Conservation (phyloP, 2,113 vertebrate genomes). For the Tragelaphus strepsiceros region DNA sequence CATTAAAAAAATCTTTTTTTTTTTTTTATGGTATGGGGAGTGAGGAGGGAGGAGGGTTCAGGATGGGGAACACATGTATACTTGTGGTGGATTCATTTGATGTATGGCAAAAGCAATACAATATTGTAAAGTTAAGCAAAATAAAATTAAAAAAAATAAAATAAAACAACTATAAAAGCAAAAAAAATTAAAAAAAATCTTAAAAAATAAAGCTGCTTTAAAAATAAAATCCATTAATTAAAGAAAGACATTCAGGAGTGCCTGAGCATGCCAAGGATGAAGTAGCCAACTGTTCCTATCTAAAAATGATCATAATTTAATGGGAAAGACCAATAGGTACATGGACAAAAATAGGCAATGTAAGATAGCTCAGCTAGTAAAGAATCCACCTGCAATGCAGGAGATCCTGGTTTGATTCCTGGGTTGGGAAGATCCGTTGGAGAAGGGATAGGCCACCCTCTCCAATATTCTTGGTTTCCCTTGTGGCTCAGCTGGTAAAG, state of each 20-base stretch:
- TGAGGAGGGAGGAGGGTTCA: too few relatives aligned
- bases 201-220: background rate
- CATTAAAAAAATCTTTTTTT: background rate
- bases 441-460: background rate
- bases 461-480: background rate
- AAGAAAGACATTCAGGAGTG: background rate
- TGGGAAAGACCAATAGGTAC: too few relatives aligned
- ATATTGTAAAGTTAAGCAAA: too few relatives aligned
- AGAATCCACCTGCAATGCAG: background rate
- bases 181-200: too few relatives aligned
- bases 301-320: background rate
- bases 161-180: too few relatives aligned
- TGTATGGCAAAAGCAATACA: too few relatives aligned
- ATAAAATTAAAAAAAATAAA: too few relatives aligned
- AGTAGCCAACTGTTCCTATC: background rate
- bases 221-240: background rate
- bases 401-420: background rate
- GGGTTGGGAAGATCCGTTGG: background rate
- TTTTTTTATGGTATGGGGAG: too few relatives aligned
- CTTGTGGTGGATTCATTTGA: too few relatives aligned
- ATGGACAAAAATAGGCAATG: background rate
- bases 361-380: background rate
- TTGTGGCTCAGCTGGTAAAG: background rate
- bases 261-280: background rate
- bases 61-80: too few relatives aligned